phyloP scores from a whole-genome alignment of 2,888 invertebrate genomes.

The Eupithecia abbreviata region DNA sequence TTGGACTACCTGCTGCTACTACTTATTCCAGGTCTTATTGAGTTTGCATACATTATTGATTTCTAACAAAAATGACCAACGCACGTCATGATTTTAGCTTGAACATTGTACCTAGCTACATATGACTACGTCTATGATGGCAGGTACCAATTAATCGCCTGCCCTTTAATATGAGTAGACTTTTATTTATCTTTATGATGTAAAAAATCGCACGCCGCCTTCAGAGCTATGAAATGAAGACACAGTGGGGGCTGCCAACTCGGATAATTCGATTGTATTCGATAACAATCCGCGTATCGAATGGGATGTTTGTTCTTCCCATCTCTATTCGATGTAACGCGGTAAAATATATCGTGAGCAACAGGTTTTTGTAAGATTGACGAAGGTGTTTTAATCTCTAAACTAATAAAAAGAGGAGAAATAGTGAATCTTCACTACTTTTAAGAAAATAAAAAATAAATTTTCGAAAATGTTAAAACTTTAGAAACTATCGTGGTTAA shows the following conservation, averaged over 20 bases:
- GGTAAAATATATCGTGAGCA: slow-evolving; percentile 63
- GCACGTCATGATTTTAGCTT: not conserved
- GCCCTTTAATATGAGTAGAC: not conserved
- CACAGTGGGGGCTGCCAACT: slow-evolving; percentile 56
- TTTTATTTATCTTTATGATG: not conserved
- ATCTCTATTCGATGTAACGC: slow-evolving; percentile 51
- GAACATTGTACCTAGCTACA: not conserved
- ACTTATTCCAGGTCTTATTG: not conserved
- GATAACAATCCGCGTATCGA: slow-evolving; percentile 75
- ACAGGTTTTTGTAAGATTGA: slow-evolving; percentile 56
- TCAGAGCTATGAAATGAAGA: slow-evolving; percentile 53
- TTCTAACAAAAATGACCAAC: not conserved
- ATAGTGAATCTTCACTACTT: not conserved
- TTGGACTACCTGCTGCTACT: not conserved
- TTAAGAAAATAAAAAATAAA: too few relatives aligned
- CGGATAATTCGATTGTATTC: slow-evolving; percentile 79
- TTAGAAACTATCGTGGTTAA: too few relatives aligned
- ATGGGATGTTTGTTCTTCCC: slow-evolving; percentile 63
- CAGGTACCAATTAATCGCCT: not conserved
- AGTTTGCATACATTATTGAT: not conserved
- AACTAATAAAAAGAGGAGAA: not conserved
- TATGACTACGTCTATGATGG: not conserved
- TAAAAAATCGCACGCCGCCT: slow-evolving; percentile 8
- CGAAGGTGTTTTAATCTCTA: not conserved
- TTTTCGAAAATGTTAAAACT: too few relatives aligned